phyloP scores from a whole-genome alignment of 2,113 vertebrate genomes.

The Alligator mississippiensis region DNA sequence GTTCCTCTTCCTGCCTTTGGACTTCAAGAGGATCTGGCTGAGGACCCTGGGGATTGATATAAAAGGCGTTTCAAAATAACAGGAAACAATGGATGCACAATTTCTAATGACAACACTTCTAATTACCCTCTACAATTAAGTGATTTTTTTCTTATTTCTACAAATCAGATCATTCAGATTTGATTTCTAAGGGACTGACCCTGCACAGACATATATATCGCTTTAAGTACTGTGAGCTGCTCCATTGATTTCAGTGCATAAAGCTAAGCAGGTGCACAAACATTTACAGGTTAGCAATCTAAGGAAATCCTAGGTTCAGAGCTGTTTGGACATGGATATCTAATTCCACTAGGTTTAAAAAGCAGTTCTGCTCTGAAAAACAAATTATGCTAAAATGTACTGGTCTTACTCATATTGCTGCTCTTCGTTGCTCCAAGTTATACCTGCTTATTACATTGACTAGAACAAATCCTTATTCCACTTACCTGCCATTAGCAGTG shows the following conservation, averaged over 20 bases:
- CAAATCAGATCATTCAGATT: neutral
- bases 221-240: neutral
- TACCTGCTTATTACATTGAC: neutral
- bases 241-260: neutral
- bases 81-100: neutral
- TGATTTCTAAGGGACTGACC: neutral
- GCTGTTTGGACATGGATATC: neutral
- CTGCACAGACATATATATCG: neutral
- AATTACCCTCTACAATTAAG: neutral
- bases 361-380: neutral
- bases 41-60: conserved; percentile 65
- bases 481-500: neutral
- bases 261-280: neutral
- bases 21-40: conserved; percentile 75
- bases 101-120: neutral
- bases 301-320: neutral
- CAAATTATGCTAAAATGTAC: neutral
- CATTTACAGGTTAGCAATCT: neutral
- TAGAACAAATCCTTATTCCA: neutral
- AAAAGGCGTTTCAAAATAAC: neutral
- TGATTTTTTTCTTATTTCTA: neutral
- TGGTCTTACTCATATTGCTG: neutral
- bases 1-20: conserved; percentile 76
- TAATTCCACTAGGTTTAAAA: neutral
- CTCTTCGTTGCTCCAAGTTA: neutral